Evolutionary conservation across 1,140 invertebrate species (phyloP), one percentile per base, ranked within the genome.

Genomic region (Anastatus disparis): DNA sequence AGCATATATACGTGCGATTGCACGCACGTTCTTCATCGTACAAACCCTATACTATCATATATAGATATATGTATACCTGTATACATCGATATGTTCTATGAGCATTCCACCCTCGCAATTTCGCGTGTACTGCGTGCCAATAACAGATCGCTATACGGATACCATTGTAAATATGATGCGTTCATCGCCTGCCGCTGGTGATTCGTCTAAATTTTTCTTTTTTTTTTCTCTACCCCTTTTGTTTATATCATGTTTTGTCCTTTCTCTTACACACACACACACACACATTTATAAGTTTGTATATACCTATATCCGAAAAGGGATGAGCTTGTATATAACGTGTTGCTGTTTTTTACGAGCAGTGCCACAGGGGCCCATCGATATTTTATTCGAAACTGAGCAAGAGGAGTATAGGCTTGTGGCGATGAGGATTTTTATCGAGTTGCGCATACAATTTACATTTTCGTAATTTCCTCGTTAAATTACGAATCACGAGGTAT

Each of bases 121-220:
- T 72, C 56, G 56, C 66, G 64, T 58, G 42, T 29, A 56, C 62
- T 24, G 59, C 52, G 53, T 73, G 64, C 73, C 76, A 79, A 80
- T 79, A 80, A 76, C 74, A 75, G 76, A 83, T 81, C 67, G 76
- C 42, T 53, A 38, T 46, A n/a, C n/a, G 75, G 77, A 78, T 81
- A 75, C 63, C 69, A 76, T 78, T 81, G 76, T 79, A 80, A 80
- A 81, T 80, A 81, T 79, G 73, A 81, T 70, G 77, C 78, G 75
- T 78, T 79, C 77, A 78, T 77, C 76, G 61, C 42, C 9, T 42
- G 46, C 31, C 31, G 4, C 27, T 26, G 20, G 61, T 48, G 15
- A 70, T 74, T 75, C 58, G n/a, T 66, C 63, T 55, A 46, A 22
- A 55, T 44, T 68, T 59, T 58, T 59, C 40, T 35, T 29, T 42